Percentiles rank a stretch among this genome's conserved stretches.
These are phyloP conservation scores for Actinemys pallida DNA, from an alignment of 2,113 vertebrate species.

Conservation along the genomic window DNA sequence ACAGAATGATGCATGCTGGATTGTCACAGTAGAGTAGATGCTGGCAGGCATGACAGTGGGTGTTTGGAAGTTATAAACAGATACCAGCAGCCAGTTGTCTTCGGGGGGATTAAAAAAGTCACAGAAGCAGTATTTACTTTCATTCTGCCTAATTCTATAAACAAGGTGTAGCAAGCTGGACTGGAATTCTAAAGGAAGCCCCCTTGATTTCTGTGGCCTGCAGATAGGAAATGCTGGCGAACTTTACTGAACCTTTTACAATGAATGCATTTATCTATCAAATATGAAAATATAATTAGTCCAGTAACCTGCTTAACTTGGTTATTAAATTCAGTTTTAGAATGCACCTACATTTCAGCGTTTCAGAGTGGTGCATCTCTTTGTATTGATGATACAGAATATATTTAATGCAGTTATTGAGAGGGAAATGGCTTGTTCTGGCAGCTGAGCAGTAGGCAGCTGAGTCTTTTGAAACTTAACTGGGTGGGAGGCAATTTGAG, in stretches of 20 bases:
- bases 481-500: background rate
- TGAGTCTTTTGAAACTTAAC: background rate
- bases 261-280: background rate
- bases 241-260: background rate
- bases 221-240: background rate
- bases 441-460: background rate
- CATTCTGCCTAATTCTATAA: background rate
- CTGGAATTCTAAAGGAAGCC: background rate
- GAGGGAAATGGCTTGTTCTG: background rate
- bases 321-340: background rate
- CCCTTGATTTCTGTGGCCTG: background rate
- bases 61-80: background rate
- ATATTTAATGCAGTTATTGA: background rate
- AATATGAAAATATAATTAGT: background rate
- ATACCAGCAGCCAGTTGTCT: rapidly evolving
- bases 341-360: background rate
- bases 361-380: rapidly evolving
- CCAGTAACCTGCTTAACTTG: background rate
- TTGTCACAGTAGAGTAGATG: background rate
- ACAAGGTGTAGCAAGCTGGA: background rate
- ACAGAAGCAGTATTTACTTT: background rate
- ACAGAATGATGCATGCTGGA: rapidly evolving
- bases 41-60: background rate
- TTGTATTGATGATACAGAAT: rapidly evolving
- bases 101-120: background rate